Base-by-base conservation (phyloP, 2,888 invertebrate genomes). In the Meteorus cinctellus region DNA sequence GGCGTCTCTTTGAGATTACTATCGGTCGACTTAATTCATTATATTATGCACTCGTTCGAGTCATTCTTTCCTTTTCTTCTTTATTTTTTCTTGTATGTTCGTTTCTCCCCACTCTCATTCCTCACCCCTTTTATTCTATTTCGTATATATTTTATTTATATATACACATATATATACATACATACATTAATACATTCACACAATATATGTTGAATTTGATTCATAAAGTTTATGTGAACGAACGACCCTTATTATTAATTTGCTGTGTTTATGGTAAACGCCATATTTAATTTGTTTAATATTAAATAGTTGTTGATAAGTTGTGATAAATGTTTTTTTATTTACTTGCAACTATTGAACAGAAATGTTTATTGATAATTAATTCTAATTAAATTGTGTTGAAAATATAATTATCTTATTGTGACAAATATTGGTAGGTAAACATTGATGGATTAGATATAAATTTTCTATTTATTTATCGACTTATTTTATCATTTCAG, bases 21-120 rank as follows among this genome's bases (percentile, higher is more conserved):
- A 84, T 84, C 84, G 80, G 75, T 36, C 75, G 77, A 78, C 79
- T 83, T 84, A 81, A 84, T 84, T 83, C 83, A 84, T 84, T 82
- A 84, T 83, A 66, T 24, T 62, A 63, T 63, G 69, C 59, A 69
- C 59, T 69, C 34, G 19, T 34, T 51, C 14, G n/a, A 29, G 3
- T 55, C 14, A 6, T 31, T 36, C 31, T 31, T 1, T 59, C 34
- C 65, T 19, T 29, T 55, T 55, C 34, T 55, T 34, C 12, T 31
- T 69, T 31, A 34, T 4, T 59, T 19, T 34, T 10, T 29, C 34
- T 34, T 34, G 55, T n/a, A n/a, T 34, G 8, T 31, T 69, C n/a
- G 6, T 59, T 34, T 29, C 24, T 55, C 19, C 55, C 31, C 41
- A 34, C 59, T 29, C 31, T 55, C 16, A 19, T 31, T n/a, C 55